Conservation (phyloP, 2,113 vertebrate species). For the Stomatorhinus ivindoensis region DNA sequence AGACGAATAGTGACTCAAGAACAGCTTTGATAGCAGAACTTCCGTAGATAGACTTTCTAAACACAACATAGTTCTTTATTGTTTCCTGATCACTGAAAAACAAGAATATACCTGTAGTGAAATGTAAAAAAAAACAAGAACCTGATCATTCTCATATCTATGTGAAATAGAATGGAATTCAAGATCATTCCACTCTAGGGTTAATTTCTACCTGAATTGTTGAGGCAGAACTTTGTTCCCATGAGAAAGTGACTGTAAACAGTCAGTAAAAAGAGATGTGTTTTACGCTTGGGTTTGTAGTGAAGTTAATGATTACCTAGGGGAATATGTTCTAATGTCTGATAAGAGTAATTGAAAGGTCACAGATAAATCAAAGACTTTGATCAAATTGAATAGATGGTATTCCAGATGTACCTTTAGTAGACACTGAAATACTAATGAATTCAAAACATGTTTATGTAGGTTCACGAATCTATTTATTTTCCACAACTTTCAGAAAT, state of each 20-base stretch:
- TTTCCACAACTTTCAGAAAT: neutral
- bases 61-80: neutral
- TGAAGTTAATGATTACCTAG: slow-evolving; percentile 57
- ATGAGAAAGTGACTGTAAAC: slow-evolving; percentile 47
- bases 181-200: neutral
- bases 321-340: slow-evolving; percentile 36
- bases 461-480: neutral
- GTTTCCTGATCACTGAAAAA: neutral
- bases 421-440: neutral
- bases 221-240: slow-evolving; percentile 34
- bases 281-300: slow-evolving; percentile 42
- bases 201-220: neutral
- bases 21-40: neutral
- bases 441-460: neutral
- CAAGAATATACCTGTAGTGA: neutral
- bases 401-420: neutral
- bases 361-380: neutral
- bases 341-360: slow-evolving; percentile 18
- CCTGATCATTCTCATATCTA: neutral
- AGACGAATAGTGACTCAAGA: neutral
- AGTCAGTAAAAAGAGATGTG: slow-evolving; percentile 41
- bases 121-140: neutral
- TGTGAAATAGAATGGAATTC: neutral
- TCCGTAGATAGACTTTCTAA: neutral
- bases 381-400: neutral